phyloP scores from a whole-genome alignment of 1,140 invertebrate genomes.

The Platorchestia sp. region DNA sequence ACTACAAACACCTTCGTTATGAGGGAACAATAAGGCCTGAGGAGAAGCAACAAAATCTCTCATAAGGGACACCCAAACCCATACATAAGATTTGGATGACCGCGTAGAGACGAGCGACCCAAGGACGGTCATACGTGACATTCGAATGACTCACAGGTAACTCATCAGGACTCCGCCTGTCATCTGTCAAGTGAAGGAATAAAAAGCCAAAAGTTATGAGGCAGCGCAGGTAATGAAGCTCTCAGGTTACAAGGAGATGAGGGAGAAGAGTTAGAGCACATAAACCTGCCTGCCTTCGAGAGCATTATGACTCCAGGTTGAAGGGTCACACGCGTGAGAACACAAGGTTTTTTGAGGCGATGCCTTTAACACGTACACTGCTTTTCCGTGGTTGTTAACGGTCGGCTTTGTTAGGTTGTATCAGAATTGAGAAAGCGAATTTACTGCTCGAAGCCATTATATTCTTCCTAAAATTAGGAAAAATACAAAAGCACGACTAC shows the following conservation, averaged over 20 bases:
- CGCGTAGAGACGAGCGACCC: not conserved
- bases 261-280: not conserved
- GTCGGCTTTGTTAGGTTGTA: too few relatives aligned
- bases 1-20: not conserved
- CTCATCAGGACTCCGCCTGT: not conserved
- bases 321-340: not conserved
- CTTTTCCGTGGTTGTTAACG: too few relatives aligned
- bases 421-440: too few relatives aligned
- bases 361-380: not conserved
- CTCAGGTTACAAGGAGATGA: not conserved
- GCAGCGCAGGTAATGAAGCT: not conserved
- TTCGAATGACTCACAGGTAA: not conserved
- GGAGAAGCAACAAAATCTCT: not conserved
- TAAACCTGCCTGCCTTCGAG: slow-evolving; percentile 21
- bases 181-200: not conserved
- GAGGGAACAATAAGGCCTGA: not conserved
- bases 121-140: not conserved
- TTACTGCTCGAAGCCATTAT: too few relatives aligned
- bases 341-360: not conserved
- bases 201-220: not conserved
- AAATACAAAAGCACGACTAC: too few relatives aligned
- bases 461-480: too few relatives aligned
- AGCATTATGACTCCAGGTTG: not conserved
- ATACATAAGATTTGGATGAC: not conserved
- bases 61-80: not conserved